Conservation (phyloP, 2,797 vertebrate genomes). For the Erithacus rubecula region DNA sequence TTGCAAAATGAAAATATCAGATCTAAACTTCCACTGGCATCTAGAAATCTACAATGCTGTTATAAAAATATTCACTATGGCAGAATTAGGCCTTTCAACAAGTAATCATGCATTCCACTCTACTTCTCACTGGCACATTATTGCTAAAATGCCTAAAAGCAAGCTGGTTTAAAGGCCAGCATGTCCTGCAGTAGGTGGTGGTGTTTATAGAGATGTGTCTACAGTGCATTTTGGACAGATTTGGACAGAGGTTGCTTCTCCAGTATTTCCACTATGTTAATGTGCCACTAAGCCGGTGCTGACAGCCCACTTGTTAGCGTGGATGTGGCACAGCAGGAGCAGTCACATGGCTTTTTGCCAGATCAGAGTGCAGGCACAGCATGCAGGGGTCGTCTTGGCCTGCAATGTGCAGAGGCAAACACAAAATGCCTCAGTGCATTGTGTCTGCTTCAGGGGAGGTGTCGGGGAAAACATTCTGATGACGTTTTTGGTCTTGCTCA, state of each 20-base stretch:
- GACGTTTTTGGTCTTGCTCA: background rate
- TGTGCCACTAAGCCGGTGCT: background rate
- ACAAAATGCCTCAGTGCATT: background rate
- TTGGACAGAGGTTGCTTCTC: background rate
- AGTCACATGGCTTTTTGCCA: background rate
- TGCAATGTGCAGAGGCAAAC: accelerated
- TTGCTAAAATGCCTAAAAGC: background rate
- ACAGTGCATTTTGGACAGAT: background rate
- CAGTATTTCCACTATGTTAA: background rate
- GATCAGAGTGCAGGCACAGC: background rate
- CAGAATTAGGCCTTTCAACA: background rate
- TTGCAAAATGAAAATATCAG: background rate
- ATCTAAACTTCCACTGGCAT: background rate
- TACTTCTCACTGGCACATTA: background rate
- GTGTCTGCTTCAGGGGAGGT: background rate
- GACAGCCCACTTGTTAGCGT: background rate
- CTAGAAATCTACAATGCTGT: background rate
- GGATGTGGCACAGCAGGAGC: background rate
- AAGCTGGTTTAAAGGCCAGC: background rate
- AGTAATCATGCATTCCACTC: background rate
- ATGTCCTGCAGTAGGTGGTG: background rate
- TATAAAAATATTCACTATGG: background rate
- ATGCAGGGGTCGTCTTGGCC: background rate
- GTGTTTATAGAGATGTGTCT: background rate
- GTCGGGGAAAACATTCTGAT: background rate